Evolutionary conservation across 2,888 invertebrate genomes (phyloP), one percentile per base, ranked within the genome.

Genomic region (Pogonocherus hispidulus): DNA sequence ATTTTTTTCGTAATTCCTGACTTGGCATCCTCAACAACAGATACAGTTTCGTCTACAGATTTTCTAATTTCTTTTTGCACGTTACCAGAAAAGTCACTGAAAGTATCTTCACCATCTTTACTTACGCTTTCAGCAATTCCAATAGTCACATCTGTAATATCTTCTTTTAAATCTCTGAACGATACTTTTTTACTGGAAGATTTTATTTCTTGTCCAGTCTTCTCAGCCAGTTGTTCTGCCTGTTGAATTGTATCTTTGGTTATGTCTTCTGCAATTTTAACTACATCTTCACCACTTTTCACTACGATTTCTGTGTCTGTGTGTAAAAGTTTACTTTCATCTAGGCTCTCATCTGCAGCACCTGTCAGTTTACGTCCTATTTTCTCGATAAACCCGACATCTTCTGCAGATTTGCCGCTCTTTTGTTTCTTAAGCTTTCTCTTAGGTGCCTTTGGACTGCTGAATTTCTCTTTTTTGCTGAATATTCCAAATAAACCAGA

Each of bases 401-500:
- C 69, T 19, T 74, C 76, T 41, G 66, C 35, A 16, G 72, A 66
- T 52, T 72, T 72, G n/a, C 75, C 71, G n/a, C 64, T 54, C 63
- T 76, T 80, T 20, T 65, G 69, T 59, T 79, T 80, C 46, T 77
- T 79, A 23, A 75, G 69, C 20, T 75, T 68, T 51, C 72, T 77
- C 56, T 78, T 77, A 2, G 70, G 46, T 14, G 72, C 63, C 56
- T 76, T 78, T 0, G 79, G 79, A 60, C 78, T 79, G 5, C 73
- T 73, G 0, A 64, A 54, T 19, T 71, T 73, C 4, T 76, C 71
- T 66, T 76, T 79, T 60, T 78, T 80, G 47, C 78, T 75, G 54
- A 80, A 79, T 19, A 79, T 76, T 52, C 77, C 72, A 54, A 80
- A 79, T 5, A 80, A 55, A n/a, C 80, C 77, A 18, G 79, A 74